Conservation (phyloP, 2,888 invertebrate species). For the Netelia fuscicornis region DNA sequence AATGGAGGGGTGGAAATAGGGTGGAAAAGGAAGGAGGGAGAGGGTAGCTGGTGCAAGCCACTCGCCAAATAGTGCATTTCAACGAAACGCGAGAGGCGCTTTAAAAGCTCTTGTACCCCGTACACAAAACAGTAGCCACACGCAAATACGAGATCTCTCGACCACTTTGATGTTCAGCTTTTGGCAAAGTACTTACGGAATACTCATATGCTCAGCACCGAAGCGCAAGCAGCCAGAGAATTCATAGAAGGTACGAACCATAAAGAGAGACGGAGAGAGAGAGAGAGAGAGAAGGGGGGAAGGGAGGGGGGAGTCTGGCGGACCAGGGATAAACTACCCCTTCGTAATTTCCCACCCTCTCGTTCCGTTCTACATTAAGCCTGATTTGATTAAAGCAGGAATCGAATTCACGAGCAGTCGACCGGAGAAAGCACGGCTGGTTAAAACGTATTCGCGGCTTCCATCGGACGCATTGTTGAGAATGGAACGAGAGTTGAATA, state of each 20-base stretch:
- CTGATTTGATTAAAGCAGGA: slow-evolving; percentile 26
- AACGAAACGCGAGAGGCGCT: slow-evolving; percentile 34
- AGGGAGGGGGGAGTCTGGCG: background rate
- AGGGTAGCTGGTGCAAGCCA: no score
- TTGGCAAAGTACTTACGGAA: slow-evolving; percentile 44
- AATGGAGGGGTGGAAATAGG: slow-evolving; percentile 26
- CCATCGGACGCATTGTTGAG: background rate
- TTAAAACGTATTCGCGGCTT: slow-evolving; percentile 14
- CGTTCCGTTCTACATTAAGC: slow-evolving; percentile 19
- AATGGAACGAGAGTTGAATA: background rate
- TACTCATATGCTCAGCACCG: background rate
- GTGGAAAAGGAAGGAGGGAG: no score
- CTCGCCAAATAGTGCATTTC: slow-evolving; percentile 38
- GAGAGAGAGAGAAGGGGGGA: background rate
- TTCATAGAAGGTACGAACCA: slow-evolving; percentile 4
- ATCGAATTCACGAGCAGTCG: slow-evolving; percentile 6
- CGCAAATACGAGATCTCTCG: slow-evolving; percentile 30
- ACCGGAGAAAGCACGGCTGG: background rate
- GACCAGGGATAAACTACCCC: background rate
- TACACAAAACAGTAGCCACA: slow-evolving; percentile 13
- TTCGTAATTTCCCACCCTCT: background rate
- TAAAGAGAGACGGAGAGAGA: background rate
- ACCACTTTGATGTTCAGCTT: slow-evolving; percentile 60
- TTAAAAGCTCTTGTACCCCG: background rate
- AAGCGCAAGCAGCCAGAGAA: slow-evolving; percentile 1